Evolutionary conservation across 2,113 vertebrate genomes (phyloP), one percentile per base, ranked within the genome.

Genomic region (Plectropomus leopardus): DNA sequence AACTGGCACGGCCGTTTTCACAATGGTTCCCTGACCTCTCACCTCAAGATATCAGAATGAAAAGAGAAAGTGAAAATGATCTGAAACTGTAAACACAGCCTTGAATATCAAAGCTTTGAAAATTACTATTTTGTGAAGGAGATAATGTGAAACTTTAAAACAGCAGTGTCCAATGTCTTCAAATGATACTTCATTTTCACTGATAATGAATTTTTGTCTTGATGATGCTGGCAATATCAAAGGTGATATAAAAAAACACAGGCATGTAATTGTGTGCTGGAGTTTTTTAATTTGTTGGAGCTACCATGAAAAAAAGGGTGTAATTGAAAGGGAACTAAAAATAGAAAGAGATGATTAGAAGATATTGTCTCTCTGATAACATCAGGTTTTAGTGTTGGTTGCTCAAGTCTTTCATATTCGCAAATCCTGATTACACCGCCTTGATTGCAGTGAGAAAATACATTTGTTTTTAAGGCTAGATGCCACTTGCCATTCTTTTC

Each of bases 241-340:
- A 45, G 61, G 42, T 30, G 36, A 4, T 32, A 23, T 55, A 42
- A 16, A 32, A n/a, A 44, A 53, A 17, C 42, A 16, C 14, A 16
- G 21, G 28, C 3, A 10, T 44, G 34, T 45, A 23, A 44, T 44
- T 61, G 75, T 44, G 34, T 68, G 32, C 8, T 0, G 30, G 30
- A 15, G 14, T 23, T 61, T 54, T 68, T 59, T 24, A 48, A 60
- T 30, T 61, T 42, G 42, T 61, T 69, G 8, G 36, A 42, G 23
- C 23, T 23, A 5, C 53, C 16, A 51, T 51, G n/a, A 40, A 32
- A 69, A 42, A 44, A 15, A 45, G 19, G 21, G 5, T 45, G 57
- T n/a, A 64, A 71, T 64, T 40, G 58, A 55, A 47, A 64, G 26
- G 15, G 36, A 64, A 40, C 59, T 58, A 26, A 79, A 45, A 64